Evolutionary conservation across 1,140 invertebrate genomes (phyloP).

Genomic region (Cephus cinctus): DNA sequence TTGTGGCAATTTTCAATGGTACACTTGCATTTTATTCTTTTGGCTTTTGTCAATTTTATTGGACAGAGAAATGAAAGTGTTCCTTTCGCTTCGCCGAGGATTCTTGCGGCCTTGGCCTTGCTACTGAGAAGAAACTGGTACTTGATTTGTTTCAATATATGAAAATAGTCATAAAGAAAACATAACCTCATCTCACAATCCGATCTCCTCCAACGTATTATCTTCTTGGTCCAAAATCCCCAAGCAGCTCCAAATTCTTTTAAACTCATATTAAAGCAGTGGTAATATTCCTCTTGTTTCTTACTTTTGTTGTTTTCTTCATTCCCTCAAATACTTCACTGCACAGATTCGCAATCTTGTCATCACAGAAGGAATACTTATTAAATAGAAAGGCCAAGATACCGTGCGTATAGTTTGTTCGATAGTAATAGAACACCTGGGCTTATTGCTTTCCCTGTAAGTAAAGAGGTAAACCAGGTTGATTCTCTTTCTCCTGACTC

Average conservation of each 20-base stretch:
- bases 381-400: neutral
- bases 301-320: no score
- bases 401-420: neutral
- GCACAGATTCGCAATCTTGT: no score
- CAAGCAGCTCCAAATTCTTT: no score
- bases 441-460: constrained; percentile 34
- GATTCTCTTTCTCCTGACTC: constrained; percentile 39
- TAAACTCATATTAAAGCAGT: no score
- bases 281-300: no score
- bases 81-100: neutral
- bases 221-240: no score
- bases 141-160: neutral
- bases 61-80: neutral
- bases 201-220: no score
- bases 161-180: no score
- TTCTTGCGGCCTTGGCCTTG: neutral
- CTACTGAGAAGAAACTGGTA: neutral
- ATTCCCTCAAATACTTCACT: no score
- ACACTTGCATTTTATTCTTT: neutral
- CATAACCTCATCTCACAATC: no score
- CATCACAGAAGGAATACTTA: neutral
- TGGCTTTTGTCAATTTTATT: neutral
- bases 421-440: neutral
- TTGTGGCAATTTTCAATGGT: neutral
- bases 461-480: constrained; percentile 44